phyloP scores from a whole-genome alignment of 1,140 invertebrate genomes.

The Eumeta japonica region DNA sequence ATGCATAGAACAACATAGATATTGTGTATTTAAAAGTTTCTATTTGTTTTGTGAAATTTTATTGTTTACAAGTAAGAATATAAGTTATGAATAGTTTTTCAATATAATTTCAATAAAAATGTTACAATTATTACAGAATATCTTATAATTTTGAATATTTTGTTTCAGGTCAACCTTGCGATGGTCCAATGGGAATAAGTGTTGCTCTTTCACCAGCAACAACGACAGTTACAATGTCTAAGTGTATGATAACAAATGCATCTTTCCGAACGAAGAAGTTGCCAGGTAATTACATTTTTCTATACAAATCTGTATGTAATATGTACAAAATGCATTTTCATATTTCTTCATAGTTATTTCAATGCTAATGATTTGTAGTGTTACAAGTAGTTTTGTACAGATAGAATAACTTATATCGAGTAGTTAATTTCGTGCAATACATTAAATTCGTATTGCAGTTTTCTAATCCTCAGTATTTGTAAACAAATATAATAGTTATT shows the following conservation, averaged over 20 bases:
- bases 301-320: neutral
- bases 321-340: neutral
- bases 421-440: no score
- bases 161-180: conserved; percentile 66
- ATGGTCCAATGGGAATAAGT: conserved; percentile 78
- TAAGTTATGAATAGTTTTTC: no score
- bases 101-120: no score
- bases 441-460: no score
- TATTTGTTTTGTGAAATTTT: no score
- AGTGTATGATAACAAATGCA: conserved; percentile 95
- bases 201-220: conserved; percentile 77
- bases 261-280: conserved; percentile 95
- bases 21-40: no score
- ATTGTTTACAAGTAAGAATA: no score
- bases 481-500: no score
- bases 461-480: no score
- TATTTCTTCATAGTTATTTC: neutral
- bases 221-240: conserved; percentile 77
- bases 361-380: neutral
- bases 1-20: no score
- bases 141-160: conserved; percentile 8
- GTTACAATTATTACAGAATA: no score
- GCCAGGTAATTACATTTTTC: conserved; percentile 75
- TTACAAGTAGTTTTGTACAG: neutral
- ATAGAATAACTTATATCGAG: neutral